Percentiles rank a stretch among this genome's conserved stretches.
phyloP scores from a whole-genome alignment of 2,888 invertebrate genomes.

The Hyppa rectilinea region DNA sequence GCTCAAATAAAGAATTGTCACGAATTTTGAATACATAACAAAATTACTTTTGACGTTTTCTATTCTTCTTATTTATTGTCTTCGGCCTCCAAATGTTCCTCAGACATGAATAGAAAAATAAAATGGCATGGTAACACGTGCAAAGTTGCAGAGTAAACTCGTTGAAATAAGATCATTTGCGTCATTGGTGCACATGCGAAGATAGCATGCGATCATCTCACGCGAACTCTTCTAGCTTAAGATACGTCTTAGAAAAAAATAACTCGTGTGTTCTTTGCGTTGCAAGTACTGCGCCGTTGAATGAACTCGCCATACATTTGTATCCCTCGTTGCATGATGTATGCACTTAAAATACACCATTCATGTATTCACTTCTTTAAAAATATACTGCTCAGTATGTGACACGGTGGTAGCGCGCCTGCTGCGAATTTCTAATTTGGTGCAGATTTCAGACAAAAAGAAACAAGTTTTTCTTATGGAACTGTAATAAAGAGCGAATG shows the following conservation, averaged over 20 bases:
- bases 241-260: constrained; percentile 8
- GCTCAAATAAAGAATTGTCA: not conserved
- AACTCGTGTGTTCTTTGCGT: not conserved
- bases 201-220: constrained; percentile 60
- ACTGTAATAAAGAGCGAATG: constrained; percentile 1
- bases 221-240: constrained; percentile 46
- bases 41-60: constrained; percentile 11
- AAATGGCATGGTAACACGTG: constrained; percentile 55
- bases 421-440: constrained; percentile 51
- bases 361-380: constrained; percentile 27
- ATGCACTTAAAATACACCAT: constrained; percentile 44
- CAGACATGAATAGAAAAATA: constrained; percentile 46
- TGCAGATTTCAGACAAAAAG: constrained; percentile 57
- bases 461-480: constrained; percentile 31
- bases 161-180: constrained; percentile 64
- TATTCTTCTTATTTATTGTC: constrained; percentile 37
- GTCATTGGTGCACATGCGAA: constrained; percentile 69
- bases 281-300: constrained; percentile 14
- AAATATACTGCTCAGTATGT: constrained; percentile 41
- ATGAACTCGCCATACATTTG: constrained; percentile 16
- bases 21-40: constrained; percentile 29
- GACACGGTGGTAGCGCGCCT: constrained; percentile 23
- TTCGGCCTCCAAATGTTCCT: constrained; percentile 29
- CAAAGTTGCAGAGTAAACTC: constrained; percentile 34
- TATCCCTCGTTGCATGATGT: constrained; percentile 15